Conservation (phyloP, 2,113 vertebrate genomes). For the Corythoichthys haematopterus region DNA sequence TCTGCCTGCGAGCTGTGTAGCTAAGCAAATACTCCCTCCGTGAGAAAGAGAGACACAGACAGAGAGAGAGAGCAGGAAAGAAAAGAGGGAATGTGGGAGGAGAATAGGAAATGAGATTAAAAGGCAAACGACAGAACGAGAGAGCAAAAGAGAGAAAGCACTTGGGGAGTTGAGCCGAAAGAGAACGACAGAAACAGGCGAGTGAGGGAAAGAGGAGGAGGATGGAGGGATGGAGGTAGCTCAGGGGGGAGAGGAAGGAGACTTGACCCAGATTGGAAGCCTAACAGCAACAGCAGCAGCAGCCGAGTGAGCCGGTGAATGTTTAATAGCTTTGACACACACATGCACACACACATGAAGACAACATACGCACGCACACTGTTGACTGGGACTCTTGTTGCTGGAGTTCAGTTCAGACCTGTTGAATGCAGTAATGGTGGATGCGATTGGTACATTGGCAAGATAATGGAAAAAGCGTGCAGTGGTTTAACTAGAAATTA, state of each 20-base stretch:
- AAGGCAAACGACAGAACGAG: slow-evolving; percentile 13
- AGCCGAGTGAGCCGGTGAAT: slow-evolving; percentile 70
- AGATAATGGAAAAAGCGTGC: not conserved
- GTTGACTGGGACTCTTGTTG: slow-evolving; percentile 67
- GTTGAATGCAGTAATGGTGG: slow-evolving; percentile 48
- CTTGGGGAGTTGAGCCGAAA: slow-evolving; percentile 40
- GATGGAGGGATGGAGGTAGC: slow-evolving; percentile 60
- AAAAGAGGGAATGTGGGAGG: slow-evolving; percentile 8
- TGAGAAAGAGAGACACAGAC: slow-evolving; percentile 10
- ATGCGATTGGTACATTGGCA: slow-evolving; percentile 24
- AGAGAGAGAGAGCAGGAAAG: slow-evolving; percentile 3
- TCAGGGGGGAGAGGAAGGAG: slow-evolving; percentile 64
- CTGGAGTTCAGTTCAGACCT: slow-evolving; percentile 57
- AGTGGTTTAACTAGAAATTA: not conserved
- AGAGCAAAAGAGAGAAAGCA: slow-evolving; percentile 34
- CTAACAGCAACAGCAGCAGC: slow-evolving; percentile 58
- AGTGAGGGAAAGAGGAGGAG: slow-evolving; percentile 22
- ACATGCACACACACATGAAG: slow-evolving; percentile 13
- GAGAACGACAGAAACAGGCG: slow-evolving; percentile 17
- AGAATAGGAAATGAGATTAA: slow-evolving; percentile 7
- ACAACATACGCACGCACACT: slow-evolving; percentile 33
- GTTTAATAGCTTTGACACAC: slow-evolving; percentile 61
- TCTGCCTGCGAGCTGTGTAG: slow-evolving; percentile 57
- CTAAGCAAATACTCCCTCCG: slow-evolving; percentile 54
- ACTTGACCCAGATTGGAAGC: slow-evolving; percentile 72